Evolutionary conservation across 2,888 invertebrate genomes (phyloP), one percentile per base, ranked within the genome.

Genomic region (Sinohyriopsis cumingii): DNA sequence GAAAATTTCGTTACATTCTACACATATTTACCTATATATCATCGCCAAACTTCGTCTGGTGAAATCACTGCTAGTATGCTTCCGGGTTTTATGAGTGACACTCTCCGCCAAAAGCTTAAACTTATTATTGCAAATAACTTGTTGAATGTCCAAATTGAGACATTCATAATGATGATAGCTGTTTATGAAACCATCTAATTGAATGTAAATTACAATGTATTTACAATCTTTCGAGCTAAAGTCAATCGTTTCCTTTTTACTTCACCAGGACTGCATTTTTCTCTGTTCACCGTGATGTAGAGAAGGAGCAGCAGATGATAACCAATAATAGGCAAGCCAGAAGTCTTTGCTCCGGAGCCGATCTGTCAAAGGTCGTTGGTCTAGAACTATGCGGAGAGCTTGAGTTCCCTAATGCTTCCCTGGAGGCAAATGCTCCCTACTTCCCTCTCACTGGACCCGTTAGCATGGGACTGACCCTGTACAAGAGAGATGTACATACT

Each of bases 321-420:
- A 92, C 92, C 76, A 91, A 92, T 75, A 93, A 93, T 76, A 91
- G 93, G 65, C 92, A 93, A 65, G 92, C 93, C 7, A 75, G 91
- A 1, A 79, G 78, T 25, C 72, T 80, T 3, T 91, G 91, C 78
- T 84, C 88, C 0, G 86, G 89, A 5, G 75, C 70, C 24, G 71
- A 71, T 18, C 63, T 84, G 22, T 95, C 95, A 82, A 93, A 93
- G 73, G 93, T 95, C 0, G 92, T 96, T 24, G 97, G 97, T 0
- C 92, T 97, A 67, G 95, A 96, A 91, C 91, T 97, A 55, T 97
- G 97, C 86, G 93, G 94, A 0, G 93, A 95, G 70, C 94, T 95
- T 82, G 77, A 85, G 53, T 85, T 87, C 68, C 82, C 91, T 93
- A 91, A 94, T 94, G 84, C 94, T 93, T 1, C 93, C 93, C 85